Evolutionary conservation across 2,113 vertebrate genomes (phyloP).

Genomic region (Lophius piscatorius): DNA sequence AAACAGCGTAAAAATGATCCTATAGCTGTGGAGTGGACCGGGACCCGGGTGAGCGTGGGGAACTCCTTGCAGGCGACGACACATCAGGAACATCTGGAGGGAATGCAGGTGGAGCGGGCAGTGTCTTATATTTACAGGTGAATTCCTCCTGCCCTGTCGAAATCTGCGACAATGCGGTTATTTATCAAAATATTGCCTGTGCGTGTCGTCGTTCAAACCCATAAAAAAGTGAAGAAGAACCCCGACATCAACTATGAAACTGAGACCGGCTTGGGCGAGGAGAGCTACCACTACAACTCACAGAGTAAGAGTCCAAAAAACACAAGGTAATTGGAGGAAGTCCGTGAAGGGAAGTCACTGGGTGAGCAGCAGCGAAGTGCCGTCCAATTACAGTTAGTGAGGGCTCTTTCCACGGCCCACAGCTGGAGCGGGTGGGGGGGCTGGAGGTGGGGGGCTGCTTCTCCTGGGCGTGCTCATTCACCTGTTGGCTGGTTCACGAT

Average conservation of each 20-base stretch:
- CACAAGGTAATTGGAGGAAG: conserved; percentile 51
- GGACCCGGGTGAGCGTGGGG: conserved; percentile 31
- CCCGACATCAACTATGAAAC: conserved; percentile 58
- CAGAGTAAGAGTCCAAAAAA: conserved; percentile 52
- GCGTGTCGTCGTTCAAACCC: conserved; percentile 14
- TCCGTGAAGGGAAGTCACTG: conserved; percentile 58
- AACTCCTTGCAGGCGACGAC: conserved; percentile 42
- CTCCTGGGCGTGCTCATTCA: conserved; percentile 22
- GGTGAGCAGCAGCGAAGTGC: conserved; percentile 44
- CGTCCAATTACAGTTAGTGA: conserved; percentile 43
- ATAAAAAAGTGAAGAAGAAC: conserved; percentile 32
- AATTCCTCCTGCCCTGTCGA: neutral
- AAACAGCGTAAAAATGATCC: conserved; percentile 78
- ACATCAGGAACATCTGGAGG: conserved; percentile 32
- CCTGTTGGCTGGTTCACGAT: conserved; percentile 38
- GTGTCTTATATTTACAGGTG: conserved; percentile 2
- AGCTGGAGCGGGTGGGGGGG: conserved; percentile 19
- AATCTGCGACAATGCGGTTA: neutral
- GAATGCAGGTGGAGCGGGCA: conserved; percentile 28
- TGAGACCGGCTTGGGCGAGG: conserved; percentile 44
- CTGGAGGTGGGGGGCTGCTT: conserved; percentile 16
- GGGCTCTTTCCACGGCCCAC: conserved; percentile 50
- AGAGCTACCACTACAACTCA: conserved; percentile 41
- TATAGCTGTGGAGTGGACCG: conserved; percentile 73
- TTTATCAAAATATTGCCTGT: conserved; percentile 29